Evolutionary conservation across 1,140 invertebrate genomes (phyloP).

Genomic region (Leguminivora glycinivorella): DNA sequence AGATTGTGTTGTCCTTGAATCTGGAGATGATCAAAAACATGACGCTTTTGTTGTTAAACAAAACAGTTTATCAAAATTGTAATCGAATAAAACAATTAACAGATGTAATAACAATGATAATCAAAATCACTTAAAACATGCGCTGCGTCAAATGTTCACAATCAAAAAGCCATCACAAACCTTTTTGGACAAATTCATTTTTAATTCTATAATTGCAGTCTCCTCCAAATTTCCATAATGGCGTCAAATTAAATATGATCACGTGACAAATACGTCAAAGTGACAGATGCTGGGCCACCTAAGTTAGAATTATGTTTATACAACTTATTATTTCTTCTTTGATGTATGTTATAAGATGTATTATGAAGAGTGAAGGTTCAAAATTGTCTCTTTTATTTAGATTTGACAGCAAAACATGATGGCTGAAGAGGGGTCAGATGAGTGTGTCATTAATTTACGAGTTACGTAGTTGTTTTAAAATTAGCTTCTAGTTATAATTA

Average conservation of each 20-base stretch:
- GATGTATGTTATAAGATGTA: not conserved
- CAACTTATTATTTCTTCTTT: not conserved
- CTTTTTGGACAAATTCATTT: constrained; percentile 67
- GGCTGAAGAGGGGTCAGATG: constrained; percentile 34
- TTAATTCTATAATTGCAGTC: constrained; percentile 71
- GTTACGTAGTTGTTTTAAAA: constrained; percentile 48
- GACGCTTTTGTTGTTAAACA: no score
- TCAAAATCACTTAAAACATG: constrained; percentile 41
- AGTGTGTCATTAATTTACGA: constrained; percentile 50
- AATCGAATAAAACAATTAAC: not conserved
- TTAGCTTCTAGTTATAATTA: constrained; percentile 39
- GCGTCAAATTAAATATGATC: constrained; percentile 60
- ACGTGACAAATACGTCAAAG: constrained; percentile 70
- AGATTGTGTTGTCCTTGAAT: no score
- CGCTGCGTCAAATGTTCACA: constrained; percentile 37
- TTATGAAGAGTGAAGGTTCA: not conserved
- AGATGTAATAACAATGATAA: constrained; percentile 35
- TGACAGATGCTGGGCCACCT: constrained; percentile 50
- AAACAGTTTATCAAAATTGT: no score
- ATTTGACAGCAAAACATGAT: constrained; percentile 16
- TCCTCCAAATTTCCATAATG: constrained; percentile 49
- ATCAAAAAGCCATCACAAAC: constrained; percentile 62
- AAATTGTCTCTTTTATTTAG: not conserved
- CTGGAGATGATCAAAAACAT: no score
- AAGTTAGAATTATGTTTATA: constrained; percentile 23